Conservation (phyloP, 2,113 vertebrate genomes). For the Vidua chalybeata region DNA sequence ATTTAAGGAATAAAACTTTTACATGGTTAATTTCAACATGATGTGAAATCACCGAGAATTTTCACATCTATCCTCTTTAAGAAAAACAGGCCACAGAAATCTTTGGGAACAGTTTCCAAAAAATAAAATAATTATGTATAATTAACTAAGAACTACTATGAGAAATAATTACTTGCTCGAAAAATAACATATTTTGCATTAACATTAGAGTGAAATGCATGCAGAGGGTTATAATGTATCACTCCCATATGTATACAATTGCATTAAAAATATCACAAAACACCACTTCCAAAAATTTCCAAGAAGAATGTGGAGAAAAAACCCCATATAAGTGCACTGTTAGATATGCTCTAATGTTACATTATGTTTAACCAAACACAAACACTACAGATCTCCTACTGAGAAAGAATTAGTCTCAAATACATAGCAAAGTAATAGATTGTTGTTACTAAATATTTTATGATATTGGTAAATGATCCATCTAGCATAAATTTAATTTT, state of each 20-base stretch:
- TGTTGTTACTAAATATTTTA: constrained; percentile 65
- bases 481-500: constrained; percentile 54
- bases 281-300: neutral
- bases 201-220: neutral
- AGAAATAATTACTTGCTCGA: neutral
- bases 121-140: neutral
- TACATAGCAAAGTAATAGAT: constrained; percentile 30
- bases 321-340: neutral
- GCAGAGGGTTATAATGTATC: neutral
- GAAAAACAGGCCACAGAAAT: neutral
- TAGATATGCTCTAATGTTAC: neutral
- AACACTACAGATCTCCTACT: neutral
- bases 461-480: constrained; percentile 34
- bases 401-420: constrained; percentile 47
- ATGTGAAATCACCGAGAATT: neutral
- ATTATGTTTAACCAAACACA: constrained; percentile 34
- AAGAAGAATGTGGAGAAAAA: neutral
- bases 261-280: neutral
- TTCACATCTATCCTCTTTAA: neutral
- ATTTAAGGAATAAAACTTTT: constrained; percentile 23
- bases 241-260: neutral
- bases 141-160: neutral
- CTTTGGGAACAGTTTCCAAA: neutral
- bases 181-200: neutral
- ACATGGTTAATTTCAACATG: constrained; percentile 19